Evolutionary conservation across 1,140 invertebrate genomes (phyloP).

Genomic region (Diachasma alloeum): DNA sequence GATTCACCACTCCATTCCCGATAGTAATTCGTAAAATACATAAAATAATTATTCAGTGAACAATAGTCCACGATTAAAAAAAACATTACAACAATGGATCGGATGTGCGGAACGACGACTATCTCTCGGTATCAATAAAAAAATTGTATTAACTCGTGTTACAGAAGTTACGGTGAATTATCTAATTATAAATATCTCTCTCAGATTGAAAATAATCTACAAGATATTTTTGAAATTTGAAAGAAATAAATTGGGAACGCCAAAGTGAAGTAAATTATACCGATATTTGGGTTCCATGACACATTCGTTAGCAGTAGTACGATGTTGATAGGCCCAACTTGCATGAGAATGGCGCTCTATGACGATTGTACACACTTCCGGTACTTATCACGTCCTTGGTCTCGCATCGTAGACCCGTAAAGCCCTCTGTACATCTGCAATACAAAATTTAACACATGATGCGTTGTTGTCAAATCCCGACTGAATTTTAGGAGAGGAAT

Average conservation of each 20-base stretch:
- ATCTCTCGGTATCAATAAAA: background rate
- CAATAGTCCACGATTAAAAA: background rate
- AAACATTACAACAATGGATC: background rate
- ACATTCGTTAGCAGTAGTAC: slow-evolving; percentile 69
- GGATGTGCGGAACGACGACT: background rate
- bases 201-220: background rate
- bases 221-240: background rate
- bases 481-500: too few relatives aligned
- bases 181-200: background rate
- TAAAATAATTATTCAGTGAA: background rate
- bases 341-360: slow-evolving; percentile 67
- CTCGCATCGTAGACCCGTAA: slow-evolving; percentile 83
- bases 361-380: slow-evolving; percentile 71
- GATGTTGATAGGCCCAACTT: slow-evolving; percentile 69
- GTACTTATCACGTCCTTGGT: slow-evolving; percentile 77
- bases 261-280: slow-evolving; percentile 2
- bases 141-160: background rate
- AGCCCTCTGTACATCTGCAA: slow-evolving; percentile 85
- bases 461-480: background rate
- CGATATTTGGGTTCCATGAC: slow-evolving; percentile 56
- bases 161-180: background rate
- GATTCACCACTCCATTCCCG: too few relatives aligned
- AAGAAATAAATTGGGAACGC: background rate
- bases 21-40: background rate
- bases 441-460: slow-evolving; percentile 16